phyloP scores from a whole-genome alignment of 2,888 invertebrate genomes.

The Idaea dimidiata region DNA sequence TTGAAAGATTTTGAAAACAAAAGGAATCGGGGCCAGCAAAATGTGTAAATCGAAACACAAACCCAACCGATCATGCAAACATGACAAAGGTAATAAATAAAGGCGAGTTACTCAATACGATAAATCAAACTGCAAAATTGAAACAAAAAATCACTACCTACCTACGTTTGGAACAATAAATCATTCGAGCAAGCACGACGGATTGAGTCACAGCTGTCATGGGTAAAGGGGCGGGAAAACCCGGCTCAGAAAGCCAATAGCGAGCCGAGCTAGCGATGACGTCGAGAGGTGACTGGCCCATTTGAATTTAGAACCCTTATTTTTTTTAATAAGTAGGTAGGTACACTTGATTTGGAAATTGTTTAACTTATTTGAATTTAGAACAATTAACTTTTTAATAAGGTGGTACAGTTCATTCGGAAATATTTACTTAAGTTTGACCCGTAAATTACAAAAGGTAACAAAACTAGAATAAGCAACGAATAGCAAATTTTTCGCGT shows the following conservation, averaged over 20 bases:
- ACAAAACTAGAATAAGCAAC: no score
- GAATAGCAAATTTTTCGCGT: no score
- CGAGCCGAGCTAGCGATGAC: slow-evolving; percentile 49
- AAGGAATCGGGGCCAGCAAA: no score
- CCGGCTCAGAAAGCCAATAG: slow-evolving; percentile 75
- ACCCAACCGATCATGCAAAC: slow-evolving; percentile 30
- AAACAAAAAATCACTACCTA: slow-evolving; percentile 43
- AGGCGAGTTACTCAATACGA: background rate
- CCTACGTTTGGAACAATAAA: slow-evolving; percentile 60
- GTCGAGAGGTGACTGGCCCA: slow-evolving; percentile 64
- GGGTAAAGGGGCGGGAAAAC: slow-evolving; percentile 71
- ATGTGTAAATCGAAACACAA: no score
- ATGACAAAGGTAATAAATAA: background rate
- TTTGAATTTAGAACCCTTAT: slow-evolving; percentile 73
- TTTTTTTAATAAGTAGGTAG: background rate
- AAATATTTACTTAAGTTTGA: no score
- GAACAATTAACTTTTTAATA: no score
- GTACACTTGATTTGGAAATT: no score
- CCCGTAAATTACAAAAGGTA: no score
- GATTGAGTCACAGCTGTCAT: slow-evolving; percentile 78
- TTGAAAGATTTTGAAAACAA: no score
- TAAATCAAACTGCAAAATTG: slow-evolving; percentile 61
- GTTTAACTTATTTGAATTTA: no score
- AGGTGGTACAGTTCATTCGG: no score
- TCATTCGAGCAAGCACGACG: slow-evolving; percentile 60